These are phyloP conservation scores for Drosophila busckii DNA, from an alignment of 1,140 invertebrate species.

Conservation along the genomic window DNA sequence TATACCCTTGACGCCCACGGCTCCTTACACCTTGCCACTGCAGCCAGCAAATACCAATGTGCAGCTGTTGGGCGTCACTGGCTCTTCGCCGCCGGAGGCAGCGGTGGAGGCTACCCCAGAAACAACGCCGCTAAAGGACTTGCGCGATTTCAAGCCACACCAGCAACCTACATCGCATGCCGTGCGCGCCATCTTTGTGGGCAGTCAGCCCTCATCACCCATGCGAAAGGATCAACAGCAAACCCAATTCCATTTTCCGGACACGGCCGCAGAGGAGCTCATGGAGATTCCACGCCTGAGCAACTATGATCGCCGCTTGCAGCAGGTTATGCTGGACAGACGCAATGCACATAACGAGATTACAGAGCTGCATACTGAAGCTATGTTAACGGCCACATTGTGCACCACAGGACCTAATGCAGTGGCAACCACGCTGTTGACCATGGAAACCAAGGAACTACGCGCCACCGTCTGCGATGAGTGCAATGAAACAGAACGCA, in stretches of 20 bases:
- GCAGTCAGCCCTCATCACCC: constrained; percentile 83
- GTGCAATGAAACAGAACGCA: constrained; percentile 79
- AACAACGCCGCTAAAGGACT: constrained; percentile 89
- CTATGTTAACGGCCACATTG: constrained; percentile 17
- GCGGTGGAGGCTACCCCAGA: constrained; percentile 93
- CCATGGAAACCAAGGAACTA: constrained; percentile 14
- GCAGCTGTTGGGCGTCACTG: constrained; percentile 56
- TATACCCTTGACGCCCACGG: constrained; percentile 80
- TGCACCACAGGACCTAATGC: constrained; percentile 6
- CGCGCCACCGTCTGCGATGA: constrained; percentile 56
- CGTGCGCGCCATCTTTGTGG: constrained; percentile 82
- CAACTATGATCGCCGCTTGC: constrained; percentile 45
- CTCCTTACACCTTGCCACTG: constrained; percentile 64
- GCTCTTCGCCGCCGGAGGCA: constrained; percentile 83
- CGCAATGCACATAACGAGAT: constrained; percentile 19
- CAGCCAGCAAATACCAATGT: constrained; percentile 41
- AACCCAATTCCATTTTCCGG: constrained; percentile 77
- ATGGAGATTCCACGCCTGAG: constrained; percentile 32
- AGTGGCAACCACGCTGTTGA: constrained; percentile 4
- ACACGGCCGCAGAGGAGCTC: constrained; percentile 29
- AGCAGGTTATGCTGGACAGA: constrained; percentile 58
- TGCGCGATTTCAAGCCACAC: constrained; percentile 64
- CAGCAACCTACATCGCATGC: constrained; percentile 80
- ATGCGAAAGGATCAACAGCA: constrained; percentile 83
- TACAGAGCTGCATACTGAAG: constrained; percentile 31